These are phyloP conservation scores for Nebria ingens DNA, from an alignment of 1,140 invertebrate genomes.

Conservation along the genomic window DNA sequence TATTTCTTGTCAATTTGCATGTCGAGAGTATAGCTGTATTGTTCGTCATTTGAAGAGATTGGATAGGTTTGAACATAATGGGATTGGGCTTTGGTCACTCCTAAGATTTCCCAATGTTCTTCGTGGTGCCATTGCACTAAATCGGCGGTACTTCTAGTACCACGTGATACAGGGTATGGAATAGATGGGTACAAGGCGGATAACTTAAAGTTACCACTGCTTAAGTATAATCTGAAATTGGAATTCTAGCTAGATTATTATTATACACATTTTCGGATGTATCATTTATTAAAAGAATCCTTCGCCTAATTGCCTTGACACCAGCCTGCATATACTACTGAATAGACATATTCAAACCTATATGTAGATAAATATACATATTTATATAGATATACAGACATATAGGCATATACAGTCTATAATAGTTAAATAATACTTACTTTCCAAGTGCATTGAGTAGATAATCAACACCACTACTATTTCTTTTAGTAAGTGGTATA, in stretches of 20 bases:
- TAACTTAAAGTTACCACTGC: slow-evolving; percentile 22
- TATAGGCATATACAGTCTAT: too few relatives aligned
- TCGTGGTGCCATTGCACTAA: slow-evolving; percentile 86
- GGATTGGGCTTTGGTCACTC: too few relatives aligned
- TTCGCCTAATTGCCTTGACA: too few relatives aligned
- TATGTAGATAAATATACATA: too few relatives aligned
- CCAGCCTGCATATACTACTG: too few relatives aligned
- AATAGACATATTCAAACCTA: too few relatives aligned
- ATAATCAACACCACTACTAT: slow-evolving; percentile 59
- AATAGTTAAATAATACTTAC: slow-evolving; percentile 43
- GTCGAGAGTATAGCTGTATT: slow-evolving; percentile 27
- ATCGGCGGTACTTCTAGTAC: slow-evolving; percentile 66
- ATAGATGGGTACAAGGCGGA: neutral
- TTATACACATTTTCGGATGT: too few relatives aligned
- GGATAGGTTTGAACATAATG: slow-evolving; percentile 29
- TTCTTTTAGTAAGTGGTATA: slow-evolving; percentile 69
- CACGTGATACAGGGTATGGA: slow-evolving; percentile 25
- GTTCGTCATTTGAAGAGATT: slow-evolving; percentile 25
- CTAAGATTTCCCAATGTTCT: slow-evolving; percentile 56
- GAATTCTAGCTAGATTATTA: too few relatives aligned
- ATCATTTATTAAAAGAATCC: too few relatives aligned
- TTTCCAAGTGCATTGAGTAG: slow-evolving; percentile 63
- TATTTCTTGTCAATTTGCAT: slow-evolving; percentile 36
- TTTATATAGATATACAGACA: too few relatives aligned
- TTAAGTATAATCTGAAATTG: slow-evolving; percentile 29